These are phyloP conservation scores for Sinopyrophorus schimmeli DNA, from an alignment of 2,888 invertebrate genomes.

Conservation along the genomic window DNA sequence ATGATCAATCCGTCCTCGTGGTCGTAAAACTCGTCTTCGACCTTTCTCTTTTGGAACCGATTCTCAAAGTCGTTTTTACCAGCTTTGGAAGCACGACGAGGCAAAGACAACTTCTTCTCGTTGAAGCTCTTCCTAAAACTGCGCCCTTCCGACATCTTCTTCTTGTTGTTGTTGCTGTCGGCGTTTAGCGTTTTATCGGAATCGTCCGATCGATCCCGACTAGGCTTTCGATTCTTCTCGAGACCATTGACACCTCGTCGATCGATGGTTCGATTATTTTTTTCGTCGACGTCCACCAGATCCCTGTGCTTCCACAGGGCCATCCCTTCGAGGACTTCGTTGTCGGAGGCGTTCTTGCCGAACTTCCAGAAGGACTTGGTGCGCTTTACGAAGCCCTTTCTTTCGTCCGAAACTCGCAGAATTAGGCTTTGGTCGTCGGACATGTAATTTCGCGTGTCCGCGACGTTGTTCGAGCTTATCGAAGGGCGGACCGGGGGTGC, in stretches of 20 bases:
- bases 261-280: conserved; percentile 9
- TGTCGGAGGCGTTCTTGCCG: conserved; percentile 67
- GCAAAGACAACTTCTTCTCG: conserved; percentile 37
- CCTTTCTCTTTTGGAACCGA: conserved; percentile 30
- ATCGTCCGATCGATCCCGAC: conserved; percentile 52
- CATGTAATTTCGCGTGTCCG: conserved; percentile 55
- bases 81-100: conserved; percentile 30
- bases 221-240: conserved; percentile 25
- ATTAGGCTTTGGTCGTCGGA: conserved; percentile 62
- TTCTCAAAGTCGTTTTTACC: conserved; percentile 36
- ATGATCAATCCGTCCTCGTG: conserved; percentile 70
- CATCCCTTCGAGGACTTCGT: conserved; percentile 84
- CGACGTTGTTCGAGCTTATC: conserved; percentile 51
- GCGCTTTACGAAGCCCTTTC: conserved; percentile 72
- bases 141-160: conserved; percentile 52
- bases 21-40: conserved; percentile 64
- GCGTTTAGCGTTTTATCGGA: conserved; percentile 53
- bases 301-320: conserved; percentile 85
- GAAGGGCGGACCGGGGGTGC: conserved; percentile 45
- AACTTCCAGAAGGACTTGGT: conserved; percentile 88
- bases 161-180: conserved; percentile 51
- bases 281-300: conserved; percentile 67
- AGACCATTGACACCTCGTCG: conserved; percentile 19
- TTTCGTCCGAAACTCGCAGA: conserved; percentile 59
- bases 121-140: conserved; percentile 51